Evolutionary conservation across 2,888 invertebrate species (phyloP), one percentile per base, ranked within the genome.

Genomic region (Lampropteryx suffumata): DNA sequence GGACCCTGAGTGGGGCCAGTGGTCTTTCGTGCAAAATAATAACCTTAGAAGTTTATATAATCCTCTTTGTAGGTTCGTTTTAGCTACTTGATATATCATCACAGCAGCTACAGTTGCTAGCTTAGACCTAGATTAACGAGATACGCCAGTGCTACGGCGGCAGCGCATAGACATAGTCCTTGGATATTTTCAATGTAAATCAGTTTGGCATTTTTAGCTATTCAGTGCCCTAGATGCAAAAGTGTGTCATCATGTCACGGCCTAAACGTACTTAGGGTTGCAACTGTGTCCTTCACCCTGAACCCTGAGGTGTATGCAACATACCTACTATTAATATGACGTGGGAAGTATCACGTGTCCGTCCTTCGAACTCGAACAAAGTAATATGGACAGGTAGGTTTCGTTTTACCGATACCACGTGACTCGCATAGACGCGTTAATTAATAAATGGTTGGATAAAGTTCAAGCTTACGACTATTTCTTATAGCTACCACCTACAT

Each of bases 351-450:
- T 43, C 36, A 24, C 13, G 41, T 35, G 40, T 48, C 51, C 33
- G 45, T 47, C 52, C 42, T 57, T 57, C 47, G 45, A 47, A 50
- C 50, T 42, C 46, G 30, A 41, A 44, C 34, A 50, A 48, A 49
- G 45, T 26, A 32, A 49, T 50, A 49, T 60, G 62, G 65, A 62
- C 65, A 65, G 34, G 58, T 26, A 49, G 58, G 60, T 53, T 50
- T 60, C 41, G 11, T 29, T 40, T 13, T 46, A 43, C 29, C 41
- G 9, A 41, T 24, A 9, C 32, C 35, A 37, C 37, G 42, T 43
- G 49, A 49, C 30, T 32, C 32, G 36, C 26, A 49, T 42, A 37
- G 28, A 41, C n/a, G 35, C 29, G 13, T 9, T 37, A 9, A 49
- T 30, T 26, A 26, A 10, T n/a, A 5, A 11, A 6, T 35, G 5